Conservation (phyloP, 2,888 invertebrate species). For the Tanypteryx hageni region DNA sequence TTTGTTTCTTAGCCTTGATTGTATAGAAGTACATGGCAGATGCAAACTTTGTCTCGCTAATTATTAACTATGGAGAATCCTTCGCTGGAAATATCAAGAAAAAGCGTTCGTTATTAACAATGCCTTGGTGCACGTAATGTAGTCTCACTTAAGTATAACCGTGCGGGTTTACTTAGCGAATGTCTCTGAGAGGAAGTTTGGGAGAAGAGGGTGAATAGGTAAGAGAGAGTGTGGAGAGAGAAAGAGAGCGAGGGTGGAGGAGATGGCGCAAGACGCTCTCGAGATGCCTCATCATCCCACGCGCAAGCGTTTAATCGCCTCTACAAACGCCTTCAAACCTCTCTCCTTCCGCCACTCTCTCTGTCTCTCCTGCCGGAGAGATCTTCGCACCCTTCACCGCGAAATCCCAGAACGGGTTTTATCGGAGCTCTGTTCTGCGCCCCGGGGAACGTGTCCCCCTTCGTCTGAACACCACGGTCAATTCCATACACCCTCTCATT, state of each 20-base stretch:
- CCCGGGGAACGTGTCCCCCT: background rate
- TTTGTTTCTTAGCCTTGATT: no score
- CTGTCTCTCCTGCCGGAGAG: conserved; percentile 10
- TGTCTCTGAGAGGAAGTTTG: no score
- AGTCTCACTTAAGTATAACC: no score
- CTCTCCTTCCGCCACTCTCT: background rate
- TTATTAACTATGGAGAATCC: no score
- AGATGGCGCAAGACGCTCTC: background rate
- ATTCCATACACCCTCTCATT: background rate
- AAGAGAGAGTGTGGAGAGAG: background rate
- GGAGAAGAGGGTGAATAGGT: no score
- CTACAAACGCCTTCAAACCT: conserved; percentile 48
- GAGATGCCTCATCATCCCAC: background rate
- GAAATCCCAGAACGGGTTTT: background rate
- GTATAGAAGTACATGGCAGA: no score
- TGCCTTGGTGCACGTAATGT: no score
- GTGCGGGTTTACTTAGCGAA: no score
- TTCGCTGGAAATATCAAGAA: no score
- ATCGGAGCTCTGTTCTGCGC: background rate
- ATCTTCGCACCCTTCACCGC: background rate
- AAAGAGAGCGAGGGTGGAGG: background rate
- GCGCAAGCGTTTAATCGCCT: conserved; percentile 32
- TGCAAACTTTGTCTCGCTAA: no score
- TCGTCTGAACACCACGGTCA: no score
- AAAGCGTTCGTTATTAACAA: no score